Base-by-base conservation (phyloP, 2,113 vertebrate genomes). In the Rhineura floridana region DNA sequence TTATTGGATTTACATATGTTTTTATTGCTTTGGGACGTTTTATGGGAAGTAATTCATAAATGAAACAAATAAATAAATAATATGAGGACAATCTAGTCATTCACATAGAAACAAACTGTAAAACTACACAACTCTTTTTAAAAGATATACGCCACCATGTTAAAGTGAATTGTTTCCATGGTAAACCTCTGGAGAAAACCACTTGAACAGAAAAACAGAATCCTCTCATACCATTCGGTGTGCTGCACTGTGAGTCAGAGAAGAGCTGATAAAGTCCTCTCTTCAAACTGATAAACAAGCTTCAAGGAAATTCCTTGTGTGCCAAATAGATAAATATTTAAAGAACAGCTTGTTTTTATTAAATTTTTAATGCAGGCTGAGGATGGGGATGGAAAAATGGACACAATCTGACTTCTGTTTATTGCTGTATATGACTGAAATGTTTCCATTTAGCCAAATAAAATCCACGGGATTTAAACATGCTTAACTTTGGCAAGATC, bases 281-380 rank as follows among this genome's bases (percentile, higher is more conserved):
- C 0, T 89, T 90, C 30, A 62, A 73, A 88, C 63, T 72, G 69
- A 93, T 91, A 86, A 92, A 89, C 73, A 89, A 72, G 55, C 59
- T 89, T 36, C 70, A 86, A 70, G 87, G 88, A 86, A 83, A 77
- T 83, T 73, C 90, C 91, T 91, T 82, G 67, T 69, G 21, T 82
- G 73, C 25, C 6, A 3, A 11, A 91, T 86, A 90, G 82, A 90
- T 91, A 93, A 94, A 93, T 90, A 92, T 93, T 93, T 92, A 3
- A 91, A 87, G 76, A 84, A 59, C 80, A 87, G 36, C 89, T 91
- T 92, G 67, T 84, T 88, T 76, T 91, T 91, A 86, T 80, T 52
- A 50, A 87, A 86, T 72, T 72, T 92, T 93, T 28, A 77, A 84
- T 36, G 39, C 65, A 85, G 44, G 81, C 83, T 89, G 85, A 44